These are phyloP conservation scores for Pelosia muscerda DNA, from an alignment of 2,888 invertebrate species.

Conservation along the genomic window DNA sequence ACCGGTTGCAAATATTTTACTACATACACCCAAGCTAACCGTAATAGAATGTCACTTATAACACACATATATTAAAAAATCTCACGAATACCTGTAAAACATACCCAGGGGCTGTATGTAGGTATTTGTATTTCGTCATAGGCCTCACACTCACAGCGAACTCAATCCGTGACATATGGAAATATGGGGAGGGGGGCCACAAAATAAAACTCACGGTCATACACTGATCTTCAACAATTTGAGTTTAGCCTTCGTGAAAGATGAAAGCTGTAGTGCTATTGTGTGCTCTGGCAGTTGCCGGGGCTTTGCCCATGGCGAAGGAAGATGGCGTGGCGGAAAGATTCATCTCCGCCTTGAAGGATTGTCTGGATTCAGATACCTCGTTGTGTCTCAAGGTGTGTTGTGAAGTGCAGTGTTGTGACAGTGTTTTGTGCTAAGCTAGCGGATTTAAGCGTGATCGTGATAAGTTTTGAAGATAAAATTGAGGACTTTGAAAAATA, in stretches of 20 bases:
- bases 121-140: conserved; percentile 70
- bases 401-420: conserved; percentile 77
- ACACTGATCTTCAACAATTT: conserved; percentile 79
- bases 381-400: conserved; percentile 92
- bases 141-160: conserved; percentile 54
- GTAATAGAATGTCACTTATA: conserved; percentile 54
- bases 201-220: conserved; percentile 80
- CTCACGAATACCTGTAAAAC: conserved; percentile 67
- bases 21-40: conserved; percentile 41
- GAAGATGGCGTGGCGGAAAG: conserved; percentile 75
- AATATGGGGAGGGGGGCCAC: conserved; percentile 70
- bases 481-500: conserved; percentile 49
- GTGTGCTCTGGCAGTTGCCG: conserved; percentile 68
- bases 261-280: conserved; percentile 78
- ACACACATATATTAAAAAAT: conserved; percentile 62
- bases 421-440: conserved; percentile 47
- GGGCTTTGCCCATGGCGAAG: conserved; percentile 75
- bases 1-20: conserved; percentile 34
- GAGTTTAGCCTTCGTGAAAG: conserved; percentile 68
- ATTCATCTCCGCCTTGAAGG: conserved; percentile 85
- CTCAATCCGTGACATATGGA: conserved; percentile 77
- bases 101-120: conserved; percentile 53
- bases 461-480: conserved; percentile 36
- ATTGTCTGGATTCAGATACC: conserved; percentile 90
- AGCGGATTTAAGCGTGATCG: conserved; percentile 32